Evolutionary conservation across 1,140 invertebrate species (phyloP).

Genomic region (Neodiprion fabricii): DNA sequence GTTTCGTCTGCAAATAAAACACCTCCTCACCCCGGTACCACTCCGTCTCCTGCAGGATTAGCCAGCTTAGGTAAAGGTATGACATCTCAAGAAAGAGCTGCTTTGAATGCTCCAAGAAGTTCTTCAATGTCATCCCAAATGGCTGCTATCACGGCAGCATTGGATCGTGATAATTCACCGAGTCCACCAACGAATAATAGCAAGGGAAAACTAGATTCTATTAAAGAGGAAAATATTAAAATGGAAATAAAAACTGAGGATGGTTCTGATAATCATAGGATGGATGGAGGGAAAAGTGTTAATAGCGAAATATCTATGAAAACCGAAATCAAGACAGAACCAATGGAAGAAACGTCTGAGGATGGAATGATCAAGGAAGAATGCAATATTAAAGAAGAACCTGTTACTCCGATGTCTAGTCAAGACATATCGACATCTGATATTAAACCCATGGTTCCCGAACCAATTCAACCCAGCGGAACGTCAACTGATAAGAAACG

Average conservation of each 20-base stretch:
- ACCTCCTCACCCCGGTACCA: constrained; percentile 56
- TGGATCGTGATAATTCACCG: constrained; percentile 72
- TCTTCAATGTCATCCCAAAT: constrained; percentile 72
- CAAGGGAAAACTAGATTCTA: constrained; percentile 71
- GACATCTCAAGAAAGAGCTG: constrained; percentile 59
- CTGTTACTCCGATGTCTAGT: constrained; percentile 60
- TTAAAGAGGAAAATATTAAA: constrained; percentile 73
- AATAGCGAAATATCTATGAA: constrained; percentile 72
- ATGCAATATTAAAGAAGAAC: constrained; percentile 67
- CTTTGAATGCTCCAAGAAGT: constrained; percentile 58
- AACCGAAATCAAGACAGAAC: constrained; percentile 74
- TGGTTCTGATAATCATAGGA: constrained; percentile 51
- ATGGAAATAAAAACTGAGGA: constrained; percentile 70
- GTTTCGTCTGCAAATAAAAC: constrained; percentile 55
- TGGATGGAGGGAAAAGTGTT: constrained; percentile 69
- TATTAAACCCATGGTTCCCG: constrained; percentile 65
- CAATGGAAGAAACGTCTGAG: constrained; percentile 61
- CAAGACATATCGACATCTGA: constrained; percentile 55
- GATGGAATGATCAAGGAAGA: constrained; percentile 50
- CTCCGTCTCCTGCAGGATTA: constrained; percentile 54
- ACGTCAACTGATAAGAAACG: constrained; percentile 70
- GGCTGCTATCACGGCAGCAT: constrained; percentile 72
- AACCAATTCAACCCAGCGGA: constrained; percentile 64
- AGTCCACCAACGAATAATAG: constrained; percentile 65
- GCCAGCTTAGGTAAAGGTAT: constrained; percentile 60